A percentile compares a stretch with the other conserved stretches of the same genome.
Conservation (phyloP, 1,140 invertebrate species). For the Nebria ingens region DNA sequence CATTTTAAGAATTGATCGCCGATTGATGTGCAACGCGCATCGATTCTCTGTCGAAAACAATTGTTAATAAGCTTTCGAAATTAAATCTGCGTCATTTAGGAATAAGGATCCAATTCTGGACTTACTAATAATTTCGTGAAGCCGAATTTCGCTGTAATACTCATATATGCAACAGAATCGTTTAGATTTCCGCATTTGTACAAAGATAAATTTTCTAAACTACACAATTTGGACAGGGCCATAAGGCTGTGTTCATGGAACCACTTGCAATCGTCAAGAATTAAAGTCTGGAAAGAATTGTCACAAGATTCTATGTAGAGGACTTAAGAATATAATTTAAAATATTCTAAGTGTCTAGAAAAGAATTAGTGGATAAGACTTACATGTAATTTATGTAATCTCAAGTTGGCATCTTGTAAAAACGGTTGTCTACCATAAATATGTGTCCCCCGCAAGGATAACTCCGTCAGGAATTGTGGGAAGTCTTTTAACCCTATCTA, state of each 20-base stretch:
- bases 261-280: slow-evolving; percentile 25
- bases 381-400: neutral
- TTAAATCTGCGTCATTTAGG: neutral
- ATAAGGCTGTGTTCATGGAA: slow-evolving; percentile 23
- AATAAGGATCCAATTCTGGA: neutral
- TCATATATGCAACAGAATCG: slow-evolving; percentile 22
- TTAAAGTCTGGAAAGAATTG: slow-evolving; percentile 21
- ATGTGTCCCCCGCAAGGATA: neutral
- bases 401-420: neutral
- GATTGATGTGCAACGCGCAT: neutral
- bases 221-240: slow-evolving; percentile 24
- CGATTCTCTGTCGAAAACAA: neutral
- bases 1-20: slow-evolving; percentile 2
- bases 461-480: neutral
- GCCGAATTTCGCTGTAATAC: slow-evolving; percentile 21
- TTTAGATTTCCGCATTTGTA: slow-evolving; percentile 24
- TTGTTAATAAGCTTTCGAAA: neutral
- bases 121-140: slow-evolving; percentile 24
- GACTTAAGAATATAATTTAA: neutral
- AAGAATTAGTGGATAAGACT: too few species aligned
- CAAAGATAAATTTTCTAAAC: slow-evolving; percentile 25
- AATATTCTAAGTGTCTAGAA: too few species aligned
- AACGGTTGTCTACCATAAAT: neutral
- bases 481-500: neutral
- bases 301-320: neutral